These are phyloP conservation scores for Zootermopsis nevadensis DNA, from an alignment of 2,888 invertebrate species.

Conservation along the genomic window DNA sequence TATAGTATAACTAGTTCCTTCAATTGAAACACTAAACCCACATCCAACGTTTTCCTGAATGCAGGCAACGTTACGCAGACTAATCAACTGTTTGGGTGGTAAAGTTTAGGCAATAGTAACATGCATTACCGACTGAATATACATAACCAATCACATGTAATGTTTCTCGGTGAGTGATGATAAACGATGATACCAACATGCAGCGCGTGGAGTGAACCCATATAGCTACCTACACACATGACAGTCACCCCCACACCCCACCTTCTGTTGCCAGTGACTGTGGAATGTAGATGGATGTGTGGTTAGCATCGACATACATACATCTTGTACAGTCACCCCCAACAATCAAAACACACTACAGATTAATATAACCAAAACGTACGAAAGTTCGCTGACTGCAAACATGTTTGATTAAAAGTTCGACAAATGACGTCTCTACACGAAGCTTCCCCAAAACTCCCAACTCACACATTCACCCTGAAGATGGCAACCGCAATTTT, in stretches of 20 bases:
- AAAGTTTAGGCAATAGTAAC: conserved; percentile 3
- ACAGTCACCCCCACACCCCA: neutral
- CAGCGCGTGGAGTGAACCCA: neutral
- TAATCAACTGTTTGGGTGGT: conserved; percentile 25
- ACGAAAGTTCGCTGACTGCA: too few species aligned
- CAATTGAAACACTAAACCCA: neutral
- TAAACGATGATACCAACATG: conserved; percentile 13
- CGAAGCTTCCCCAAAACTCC: too few species aligned
- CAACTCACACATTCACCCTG: too few species aligned
- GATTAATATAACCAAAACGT: neutral
- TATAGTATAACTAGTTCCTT: neutral
- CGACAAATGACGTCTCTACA: too few species aligned
- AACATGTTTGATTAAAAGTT: too few species aligned
- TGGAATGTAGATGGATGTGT: conserved; percentile 3
- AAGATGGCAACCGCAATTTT: too few species aligned
- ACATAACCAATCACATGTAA: conserved; percentile 26
- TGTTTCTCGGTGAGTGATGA: conserved; percentile 21
- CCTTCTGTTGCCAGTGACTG: neutral
- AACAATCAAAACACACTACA: neutral
- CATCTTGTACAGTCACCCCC: neutral
- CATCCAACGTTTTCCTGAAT: neutral
- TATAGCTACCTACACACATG: neutral
- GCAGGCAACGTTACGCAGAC: neutral
- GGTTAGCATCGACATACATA: neutral
- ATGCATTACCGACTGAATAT: conserved; percentile 1